Evolutionary conservation across 2,113 vertebrate genomes (phyloP), one percentile per base, ranked within the genome.

Genomic region (Chaetodon trifascialis): DNA sequence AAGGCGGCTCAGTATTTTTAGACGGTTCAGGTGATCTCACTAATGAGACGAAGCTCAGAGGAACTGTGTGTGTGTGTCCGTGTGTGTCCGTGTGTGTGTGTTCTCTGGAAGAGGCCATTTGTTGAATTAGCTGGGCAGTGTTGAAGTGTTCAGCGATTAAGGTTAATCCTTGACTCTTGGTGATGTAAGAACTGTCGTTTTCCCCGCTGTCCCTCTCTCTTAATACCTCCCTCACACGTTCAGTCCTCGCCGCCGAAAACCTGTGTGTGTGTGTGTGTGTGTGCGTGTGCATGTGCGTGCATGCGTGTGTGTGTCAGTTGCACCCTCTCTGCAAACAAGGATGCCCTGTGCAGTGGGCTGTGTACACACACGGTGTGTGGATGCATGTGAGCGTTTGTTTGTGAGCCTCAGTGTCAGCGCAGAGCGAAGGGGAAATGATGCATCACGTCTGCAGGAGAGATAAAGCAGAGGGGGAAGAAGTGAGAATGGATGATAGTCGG

Each of bases 51-150:
- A 72, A 73, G 87, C 91, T 83, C 80, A 47, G 73, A 86, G 69
- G 68, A 90, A 65, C 86, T 73, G 58, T 58, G 81, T 85, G 82
- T 78, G 46, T 76, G 81, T 56, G 65, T 56, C 62, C 62, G 55
- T 34, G 40, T 69, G n/a, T 66, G 23, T 72, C 40, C 34, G 47
- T 52, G 56, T 64, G 52, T 68, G 79, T 70, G 51, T 46, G 30
- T 36, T 58, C 38, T 49, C 40, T 49, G 56, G 64, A 85, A 83
- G 83, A 88, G 88, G 80, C 88, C 86, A 86, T 89, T 92, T 90
- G 90, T 93, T 80, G 90, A 90, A 94, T 93, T 93, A 94, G 89
- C 88, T 73, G 71, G 85, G 73, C 73, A 74, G 91, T 88, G 90
- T 86, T 89, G 90, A 93, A 90, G 89, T 88, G 86, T 89, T 84